Conservation (phyloP, 2,113 vertebrate genomes). For the Ceyx cyanopectus region DNA sequence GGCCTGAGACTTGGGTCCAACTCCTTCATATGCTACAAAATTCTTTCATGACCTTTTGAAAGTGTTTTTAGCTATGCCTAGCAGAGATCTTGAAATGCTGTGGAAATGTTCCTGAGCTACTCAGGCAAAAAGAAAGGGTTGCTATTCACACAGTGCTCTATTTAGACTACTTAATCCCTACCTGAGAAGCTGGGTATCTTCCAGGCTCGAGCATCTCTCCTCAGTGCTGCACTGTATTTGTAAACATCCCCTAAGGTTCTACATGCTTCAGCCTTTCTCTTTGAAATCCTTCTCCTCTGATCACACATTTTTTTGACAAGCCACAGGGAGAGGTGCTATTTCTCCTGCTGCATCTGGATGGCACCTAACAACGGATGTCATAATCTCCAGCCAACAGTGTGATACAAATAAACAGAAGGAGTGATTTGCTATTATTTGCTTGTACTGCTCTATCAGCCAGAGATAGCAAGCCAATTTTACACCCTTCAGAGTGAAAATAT, state of each 20-base stretch:
- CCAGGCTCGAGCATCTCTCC: background rate
- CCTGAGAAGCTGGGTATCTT: background rate
- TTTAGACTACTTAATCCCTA: background rate
- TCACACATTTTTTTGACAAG: background rate
- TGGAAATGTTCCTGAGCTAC: background rate
- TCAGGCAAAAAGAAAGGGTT: background rate
- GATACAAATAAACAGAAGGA: conserved; percentile 43
- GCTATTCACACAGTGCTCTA: background rate
- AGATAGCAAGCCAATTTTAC: conserved; percentile 45
- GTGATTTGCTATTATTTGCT: background rate
- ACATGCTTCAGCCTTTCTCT: background rate
- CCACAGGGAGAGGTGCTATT: background rate
- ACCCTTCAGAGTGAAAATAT: conserved; percentile 25
- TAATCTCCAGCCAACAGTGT: conserved; percentile 18
- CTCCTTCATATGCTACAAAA: background rate
- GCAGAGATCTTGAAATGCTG: background rate
- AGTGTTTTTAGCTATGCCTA: background rate
- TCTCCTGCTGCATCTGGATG: background rate
- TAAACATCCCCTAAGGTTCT: background rate
- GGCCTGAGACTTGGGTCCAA: background rate
- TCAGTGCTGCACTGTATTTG: background rate
- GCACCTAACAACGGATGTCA: conserved; percentile 27
- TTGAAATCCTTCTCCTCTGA: background rate
- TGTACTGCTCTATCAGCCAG: conserved; percentile 23
- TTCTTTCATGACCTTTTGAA: background rate